Percentiles rank a stretch among this genome's conserved stretches.
Conservation (phyloP, 2,113 vertebrate genomes). For the Phrynosoma platyrhinos region DNA sequence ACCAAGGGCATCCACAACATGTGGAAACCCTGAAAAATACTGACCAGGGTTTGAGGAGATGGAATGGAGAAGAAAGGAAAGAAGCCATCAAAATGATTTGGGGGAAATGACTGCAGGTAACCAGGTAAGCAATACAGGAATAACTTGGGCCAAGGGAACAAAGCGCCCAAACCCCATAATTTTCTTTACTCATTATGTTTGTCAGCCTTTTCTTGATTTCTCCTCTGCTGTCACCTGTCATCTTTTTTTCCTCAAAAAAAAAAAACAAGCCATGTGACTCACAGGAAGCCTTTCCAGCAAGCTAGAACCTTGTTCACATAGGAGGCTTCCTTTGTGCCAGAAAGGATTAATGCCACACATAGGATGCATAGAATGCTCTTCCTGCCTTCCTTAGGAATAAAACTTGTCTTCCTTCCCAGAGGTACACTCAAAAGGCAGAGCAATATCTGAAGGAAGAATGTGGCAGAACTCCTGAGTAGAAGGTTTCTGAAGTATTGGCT, state of each 20-base stretch:
- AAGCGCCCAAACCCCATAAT: background rate
- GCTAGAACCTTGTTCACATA: background rate
- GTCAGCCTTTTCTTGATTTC: background rate
- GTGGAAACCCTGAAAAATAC: background rate
- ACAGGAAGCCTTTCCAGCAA: background rate
- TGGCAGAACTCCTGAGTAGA: no score
- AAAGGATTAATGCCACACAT: constrained; percentile 3
- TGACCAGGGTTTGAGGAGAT: background rate
- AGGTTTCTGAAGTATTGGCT: no score
- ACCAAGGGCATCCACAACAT: background rate
- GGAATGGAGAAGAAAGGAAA: background rate
- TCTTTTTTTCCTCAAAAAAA: constrained; percentile 2
- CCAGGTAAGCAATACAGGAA: background rate
- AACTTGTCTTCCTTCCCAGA: background rate
- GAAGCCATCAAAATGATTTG: background rate
- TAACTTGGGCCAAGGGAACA: no score
- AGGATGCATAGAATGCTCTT: fast-evolving
- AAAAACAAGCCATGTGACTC: constrained; percentile 33
- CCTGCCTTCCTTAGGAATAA: background rate
- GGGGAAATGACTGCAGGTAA: background rate
- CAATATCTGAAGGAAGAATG: background rate
- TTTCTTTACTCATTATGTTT: background rate
- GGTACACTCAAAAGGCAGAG: no score
- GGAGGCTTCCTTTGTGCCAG: background rate
- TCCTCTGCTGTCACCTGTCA: constrained; percentile 24